phyloP scores from a whole-genome alignment of 2,888 invertebrate species.

The Plutella xylostella region DNA sequence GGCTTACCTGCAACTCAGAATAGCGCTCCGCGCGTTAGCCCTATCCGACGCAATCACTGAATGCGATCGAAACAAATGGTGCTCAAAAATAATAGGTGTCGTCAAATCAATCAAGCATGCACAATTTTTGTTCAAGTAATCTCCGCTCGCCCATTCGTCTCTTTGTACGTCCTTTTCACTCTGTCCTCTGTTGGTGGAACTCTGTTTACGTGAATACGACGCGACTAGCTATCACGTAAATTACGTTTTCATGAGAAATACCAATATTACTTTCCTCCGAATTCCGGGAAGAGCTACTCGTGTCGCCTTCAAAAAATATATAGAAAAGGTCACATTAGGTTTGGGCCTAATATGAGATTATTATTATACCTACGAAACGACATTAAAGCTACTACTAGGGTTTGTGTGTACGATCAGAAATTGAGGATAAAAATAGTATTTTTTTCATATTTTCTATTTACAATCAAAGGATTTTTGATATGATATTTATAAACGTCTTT shows the following conservation, averaged over 20 bases:
- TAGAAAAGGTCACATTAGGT: constrained; percentile 30
- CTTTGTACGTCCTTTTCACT: constrained; percentile 46
- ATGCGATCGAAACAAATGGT: constrained; percentile 56
- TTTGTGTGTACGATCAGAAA: constrained; percentile 8
- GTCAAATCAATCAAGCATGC: constrained; percentile 46
- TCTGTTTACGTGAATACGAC: constrained; percentile 37
- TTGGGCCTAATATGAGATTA: not conserved
- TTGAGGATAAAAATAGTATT: not conserved
- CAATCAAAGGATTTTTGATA: too few species aligned
- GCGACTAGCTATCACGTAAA: constrained; percentile 23
- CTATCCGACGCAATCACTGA: constrained; percentile 66
- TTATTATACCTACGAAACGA: constrained; percentile 57
- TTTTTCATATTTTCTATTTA: not conserved
- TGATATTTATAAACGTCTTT: not conserved
- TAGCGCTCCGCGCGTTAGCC: constrained; percentile 23
- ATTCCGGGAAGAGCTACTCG: too few species aligned
- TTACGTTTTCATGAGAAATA: too few species aligned
- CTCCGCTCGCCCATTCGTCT: constrained; percentile 65
- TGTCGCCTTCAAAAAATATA: constrained; percentile 6
- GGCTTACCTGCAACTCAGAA: constrained; percentile 44
- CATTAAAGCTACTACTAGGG: constrained; percentile 65
- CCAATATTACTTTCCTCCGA: too few species aligned
- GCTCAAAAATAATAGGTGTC: constrained; percentile 48
- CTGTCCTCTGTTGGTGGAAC: constrained; percentile 50
- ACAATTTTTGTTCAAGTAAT: constrained; percentile 38